phyloP scores from a whole-genome alignment of 1,140 invertebrate species.

The Drosophila bipectinata region DNA sequence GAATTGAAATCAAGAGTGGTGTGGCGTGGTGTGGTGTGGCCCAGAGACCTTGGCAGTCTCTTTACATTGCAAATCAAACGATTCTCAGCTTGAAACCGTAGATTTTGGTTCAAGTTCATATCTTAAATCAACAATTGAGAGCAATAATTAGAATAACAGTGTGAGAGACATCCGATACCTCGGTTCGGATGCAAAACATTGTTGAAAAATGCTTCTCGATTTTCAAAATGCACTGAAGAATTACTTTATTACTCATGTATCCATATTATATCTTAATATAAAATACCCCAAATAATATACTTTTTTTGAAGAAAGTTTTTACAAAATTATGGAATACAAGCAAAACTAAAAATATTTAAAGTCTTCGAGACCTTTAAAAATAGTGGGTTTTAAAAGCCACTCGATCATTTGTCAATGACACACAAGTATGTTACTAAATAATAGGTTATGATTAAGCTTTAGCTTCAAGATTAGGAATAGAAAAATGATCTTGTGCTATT shows the following conservation, averaged over 20 bases:
- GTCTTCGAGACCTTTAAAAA: too few relatives aligned
- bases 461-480: background rate
- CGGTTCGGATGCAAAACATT: conserved; percentile 2
- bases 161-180: conserved; percentile 18
- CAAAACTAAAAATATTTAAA: background rate
- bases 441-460: background rate
- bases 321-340: too few relatives aligned
- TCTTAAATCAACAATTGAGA: conserved; percentile 13
- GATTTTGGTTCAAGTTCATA: conserved; percentile 70
- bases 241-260: background rate
- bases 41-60: conserved; percentile 42
- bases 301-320: background rate
- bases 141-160: conserved; percentile 20
- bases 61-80: conserved; percentile 40
- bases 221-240: background rate
- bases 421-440: background rate
- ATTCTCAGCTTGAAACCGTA: conserved; percentile 57
- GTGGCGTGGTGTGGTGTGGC: conserved; percentile 8
- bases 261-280: too few relatives aligned
- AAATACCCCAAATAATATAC: background rate
- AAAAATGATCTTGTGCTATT: background rate
- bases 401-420: background rate
- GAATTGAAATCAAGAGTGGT: conserved; percentile 48
- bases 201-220: background rate
- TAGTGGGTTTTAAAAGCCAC: too few relatives aligned